Evolutionary conservation across 2,113 vertebrate species (phyloP).

Genomic region (Phoenicopterus ruber): DNA sequence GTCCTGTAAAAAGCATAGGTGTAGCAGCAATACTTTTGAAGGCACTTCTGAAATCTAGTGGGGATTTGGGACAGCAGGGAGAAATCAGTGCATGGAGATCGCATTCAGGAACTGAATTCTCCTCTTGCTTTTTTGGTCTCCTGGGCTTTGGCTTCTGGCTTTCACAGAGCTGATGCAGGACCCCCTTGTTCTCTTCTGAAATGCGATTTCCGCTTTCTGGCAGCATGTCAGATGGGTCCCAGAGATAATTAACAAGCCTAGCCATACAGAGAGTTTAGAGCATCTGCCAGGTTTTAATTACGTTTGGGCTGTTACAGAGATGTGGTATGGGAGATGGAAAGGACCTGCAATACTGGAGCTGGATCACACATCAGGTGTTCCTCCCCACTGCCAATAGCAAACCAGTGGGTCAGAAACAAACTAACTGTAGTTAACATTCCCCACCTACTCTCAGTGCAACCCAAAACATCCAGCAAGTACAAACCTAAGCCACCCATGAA

Average conservation of each 20-base stretch:
- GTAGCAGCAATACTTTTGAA: background rate
- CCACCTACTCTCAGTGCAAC: background rate
- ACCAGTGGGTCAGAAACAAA: background rate
- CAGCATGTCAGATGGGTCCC: background rate
- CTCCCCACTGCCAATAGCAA: background rate
- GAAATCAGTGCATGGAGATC: background rate
- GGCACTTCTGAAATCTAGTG: background rate
- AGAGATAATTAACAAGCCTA: constrained; percentile 27
- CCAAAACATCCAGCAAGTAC: background rate
- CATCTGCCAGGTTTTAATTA: constrained; percentile 33
- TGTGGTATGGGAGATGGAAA: background rate
- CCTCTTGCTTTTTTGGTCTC: background rate
- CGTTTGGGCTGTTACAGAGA: background rate
- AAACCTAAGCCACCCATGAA: background rate
- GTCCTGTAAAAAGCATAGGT: background rate
- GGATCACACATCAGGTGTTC: background rate
- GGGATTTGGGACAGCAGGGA: background rate
- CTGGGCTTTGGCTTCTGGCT: background rate
- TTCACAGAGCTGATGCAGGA: background rate
- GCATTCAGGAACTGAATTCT: background rate
- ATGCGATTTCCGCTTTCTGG: background rate
- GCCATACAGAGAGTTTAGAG: background rate
- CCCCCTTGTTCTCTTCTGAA: background rate
- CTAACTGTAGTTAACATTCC: background rate
- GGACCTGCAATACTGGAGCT: background rate